These are phyloP conservation scores for Euwallacea similis DNA, from an alignment of 1,140 invertebrate species.

Conservation along the genomic window DNA sequence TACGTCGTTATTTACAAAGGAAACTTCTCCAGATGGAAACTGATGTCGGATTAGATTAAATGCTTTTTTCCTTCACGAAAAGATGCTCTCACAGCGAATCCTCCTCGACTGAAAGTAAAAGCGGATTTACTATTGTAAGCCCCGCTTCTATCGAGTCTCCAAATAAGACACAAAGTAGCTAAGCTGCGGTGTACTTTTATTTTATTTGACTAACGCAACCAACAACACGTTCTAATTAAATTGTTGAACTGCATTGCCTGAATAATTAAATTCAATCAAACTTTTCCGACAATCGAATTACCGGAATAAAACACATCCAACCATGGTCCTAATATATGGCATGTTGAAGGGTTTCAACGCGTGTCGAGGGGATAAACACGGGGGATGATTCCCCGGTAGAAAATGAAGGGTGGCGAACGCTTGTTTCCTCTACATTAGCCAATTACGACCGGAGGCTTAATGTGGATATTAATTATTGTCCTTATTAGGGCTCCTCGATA, in stretches of 20 bases:
- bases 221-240: no score
- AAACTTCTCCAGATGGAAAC: conserved; percentile 19
- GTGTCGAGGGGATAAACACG: conserved; percentile 21
- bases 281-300: not conserved
- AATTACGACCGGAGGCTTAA: conserved; percentile 28
- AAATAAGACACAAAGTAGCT: no score
- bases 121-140: not conserved
- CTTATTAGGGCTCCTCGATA: conserved; percentile 19
- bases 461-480: conserved; percentile 36
- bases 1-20: conserved; percentile 24
- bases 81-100: not conserved
- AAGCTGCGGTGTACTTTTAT: no score
- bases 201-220: no score
- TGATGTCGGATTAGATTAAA: conserved; percentile 19
- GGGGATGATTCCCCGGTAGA: conserved; percentile 11
- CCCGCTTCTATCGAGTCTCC: no score
- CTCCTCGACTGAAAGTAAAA: not conserved
- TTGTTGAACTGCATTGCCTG: no score
- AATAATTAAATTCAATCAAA: not conserved
- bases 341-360: conserved; percentile 9
- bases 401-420: conserved; percentile 22
- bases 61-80: conserved; percentile 9
- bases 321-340: not conserved
- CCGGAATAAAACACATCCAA: not conserved
- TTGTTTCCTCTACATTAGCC: conserved; percentile 38